Evolutionary conservation across 2,888 invertebrate species (phyloP), one percentile per base, ranked within the genome.

Genomic region (Cyclophora punctaria): DNA sequence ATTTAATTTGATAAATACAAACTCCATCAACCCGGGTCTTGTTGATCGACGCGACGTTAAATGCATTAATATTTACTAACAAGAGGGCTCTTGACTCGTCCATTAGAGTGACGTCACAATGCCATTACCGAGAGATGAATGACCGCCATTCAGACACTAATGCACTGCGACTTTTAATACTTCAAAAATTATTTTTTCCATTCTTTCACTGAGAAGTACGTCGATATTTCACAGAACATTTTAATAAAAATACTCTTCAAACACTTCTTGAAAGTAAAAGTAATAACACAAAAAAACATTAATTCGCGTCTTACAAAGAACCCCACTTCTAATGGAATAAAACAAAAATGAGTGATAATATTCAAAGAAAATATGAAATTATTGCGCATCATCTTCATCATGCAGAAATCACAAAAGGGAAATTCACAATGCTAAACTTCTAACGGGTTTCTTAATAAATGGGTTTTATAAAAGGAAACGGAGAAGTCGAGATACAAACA

Each of bases 401-500:
- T 41, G 44, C 58, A 56, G 48, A 60, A 64, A 63, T 65, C 61
- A 60, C 59, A 64, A 70, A 63, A 58, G 53, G 52, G 57, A 58
- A 66, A 67, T 64, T 70, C 64, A 66, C 60, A 68, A 65, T 59
- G 62, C 67, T 63, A 52, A 77, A 79, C 71, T 75, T 71, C 69
- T 64, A 68, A 75, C 67, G 77, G 76, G 75, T 78, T 77, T 72
- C 69, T 71, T 78, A 77, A 79, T 78, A 80, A 82, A 80, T 73
- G 75, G 73, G 75, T 71, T 75, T 80, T 77, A 75, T 76, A 75
- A 78, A 80, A 81, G 75, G 76, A 80, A 78, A 76, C 72, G 69
- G 65, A 71, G 63, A 71, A 77, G 72, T 72, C 72, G 69, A 70
- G 69, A 78, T 73, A 72, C 73, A 66, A 69, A 72, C 71, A 75